These are phyloP conservation scores for Periparus ater DNA, from an alignment of 2,797 vertebrate species.

Conservation along the genomic window DNA sequence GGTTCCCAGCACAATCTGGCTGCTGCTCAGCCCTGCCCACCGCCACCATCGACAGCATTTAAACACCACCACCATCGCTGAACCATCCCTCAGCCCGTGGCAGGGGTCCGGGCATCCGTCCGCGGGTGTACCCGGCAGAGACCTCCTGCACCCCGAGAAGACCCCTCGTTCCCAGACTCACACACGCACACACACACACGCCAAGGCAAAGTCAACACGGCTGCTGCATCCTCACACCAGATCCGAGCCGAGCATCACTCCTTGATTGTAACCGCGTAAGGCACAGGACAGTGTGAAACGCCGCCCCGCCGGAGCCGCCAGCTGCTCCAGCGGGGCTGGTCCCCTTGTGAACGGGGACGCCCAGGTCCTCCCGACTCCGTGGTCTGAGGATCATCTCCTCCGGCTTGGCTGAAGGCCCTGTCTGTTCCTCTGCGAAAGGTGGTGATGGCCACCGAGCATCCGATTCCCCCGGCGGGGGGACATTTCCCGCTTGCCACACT, in stretches of 20 bases:
- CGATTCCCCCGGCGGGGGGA: not conserved
- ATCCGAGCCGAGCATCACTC: not conserved
- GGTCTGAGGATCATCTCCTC: slow-evolving; percentile 41
- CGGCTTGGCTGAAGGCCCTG: not conserved
- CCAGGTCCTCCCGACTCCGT: not conserved
- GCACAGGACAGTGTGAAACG: slow-evolving; percentile 37
- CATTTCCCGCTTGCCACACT: not conserved
- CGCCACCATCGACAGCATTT: not conserved
- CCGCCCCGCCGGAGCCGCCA: not conserved
- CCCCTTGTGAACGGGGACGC: not conserved
- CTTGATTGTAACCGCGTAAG: slow-evolving; percentile 57
- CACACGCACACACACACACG: not conserved
- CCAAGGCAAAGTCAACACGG: not conserved
- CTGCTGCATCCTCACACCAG: not conserved
- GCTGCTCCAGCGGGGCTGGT: not conserved
- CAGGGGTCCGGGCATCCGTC: slow-evolving; percentile 28
- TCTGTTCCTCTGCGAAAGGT: not conserved
- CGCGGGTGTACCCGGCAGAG: not conserved
- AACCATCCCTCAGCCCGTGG: not conserved
- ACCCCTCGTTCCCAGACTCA: not conserved
- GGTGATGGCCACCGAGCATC: not conserved
- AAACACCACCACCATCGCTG: not conserved
- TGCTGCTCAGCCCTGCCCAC: not conserved
- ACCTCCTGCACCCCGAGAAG: not conserved
- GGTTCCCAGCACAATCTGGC: not conserved